Conservation (phyloP, 2,888 invertebrate genomes). For the Bruchidius siliquastri region DNA sequence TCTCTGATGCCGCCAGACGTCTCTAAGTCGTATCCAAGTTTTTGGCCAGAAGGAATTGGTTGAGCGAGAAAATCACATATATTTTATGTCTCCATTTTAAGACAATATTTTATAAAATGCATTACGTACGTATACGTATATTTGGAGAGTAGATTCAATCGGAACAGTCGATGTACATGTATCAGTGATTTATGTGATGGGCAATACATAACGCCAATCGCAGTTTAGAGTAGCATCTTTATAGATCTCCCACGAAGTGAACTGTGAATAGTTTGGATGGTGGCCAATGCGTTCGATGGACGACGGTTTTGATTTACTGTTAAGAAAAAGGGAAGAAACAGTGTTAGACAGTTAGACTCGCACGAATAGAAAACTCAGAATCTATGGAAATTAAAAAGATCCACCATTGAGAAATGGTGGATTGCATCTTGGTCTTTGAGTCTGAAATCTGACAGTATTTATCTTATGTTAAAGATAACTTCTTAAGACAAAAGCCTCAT, state of each 20-base stretch:
- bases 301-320: background rate
- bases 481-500: too few relatives aligned
- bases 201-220: constrained; percentile 18
- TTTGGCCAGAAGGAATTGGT: background rate
- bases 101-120: background rate
- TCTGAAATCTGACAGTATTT: too few relatives aligned
- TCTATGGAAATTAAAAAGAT: too few relatives aligned
- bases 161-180: background rate
- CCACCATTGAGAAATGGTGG: too few relatives aligned
- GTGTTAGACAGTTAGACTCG: background rate
- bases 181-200: constrained; percentile 15
- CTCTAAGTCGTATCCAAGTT: background rate
- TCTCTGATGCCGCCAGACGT: too few relatives aligned
- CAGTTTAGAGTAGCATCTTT: constrained; percentile 21
- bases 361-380: too few relatives aligned
- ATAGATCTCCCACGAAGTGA: constrained; percentile 33
- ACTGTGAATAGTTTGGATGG: constrained; percentile 40
- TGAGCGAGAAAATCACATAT: background rate
- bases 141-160: background rate
- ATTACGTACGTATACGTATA: background rate
- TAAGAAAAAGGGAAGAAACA: background rate
- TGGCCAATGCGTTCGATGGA: constrained; percentile 42
- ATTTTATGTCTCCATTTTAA: background rate
- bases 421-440: too few relatives aligned
- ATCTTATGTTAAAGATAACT: too few relatives aligned